Evolutionary conservation across 1,140 invertebrate genomes (phyloP).

Genomic region (Diorhabda sublineata): DNA sequence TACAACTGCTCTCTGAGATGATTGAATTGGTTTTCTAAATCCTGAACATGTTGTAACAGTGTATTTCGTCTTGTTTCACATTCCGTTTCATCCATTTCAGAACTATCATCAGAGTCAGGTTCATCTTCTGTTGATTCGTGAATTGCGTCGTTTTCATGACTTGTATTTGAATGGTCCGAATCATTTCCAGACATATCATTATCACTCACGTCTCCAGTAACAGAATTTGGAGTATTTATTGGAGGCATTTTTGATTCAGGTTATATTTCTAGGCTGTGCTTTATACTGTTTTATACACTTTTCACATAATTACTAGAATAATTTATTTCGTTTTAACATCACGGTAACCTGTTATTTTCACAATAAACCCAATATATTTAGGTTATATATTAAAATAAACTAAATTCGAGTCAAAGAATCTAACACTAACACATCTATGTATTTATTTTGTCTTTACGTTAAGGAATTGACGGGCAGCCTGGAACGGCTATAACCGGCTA

Average conservation of each 20-base stretch:
- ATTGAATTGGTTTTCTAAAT: slow-evolving; percentile 85
- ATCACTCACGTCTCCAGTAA: slow-evolving; percentile 56
- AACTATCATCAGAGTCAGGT: slow-evolving; percentile 73
- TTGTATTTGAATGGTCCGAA: slow-evolving; percentile 56
- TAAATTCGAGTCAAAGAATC: too few relatives aligned
- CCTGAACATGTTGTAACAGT: slow-evolving; percentile 79
- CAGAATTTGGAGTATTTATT: slow-evolving; percentile 52
- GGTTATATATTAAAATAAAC: too few relatives aligned
- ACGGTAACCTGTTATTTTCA: too few relatives aligned
- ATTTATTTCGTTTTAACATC: too few relatives aligned
- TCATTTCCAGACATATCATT: slow-evolving; percentile 58
- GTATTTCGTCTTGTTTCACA: slow-evolving; percentile 78
- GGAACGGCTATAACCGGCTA: too few relatives aligned
- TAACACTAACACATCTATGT: too few relatives aligned
- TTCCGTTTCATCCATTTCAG: slow-evolving; percentile 90
- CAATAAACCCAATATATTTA: too few relatives aligned
- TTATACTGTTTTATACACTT: too few relatives aligned
- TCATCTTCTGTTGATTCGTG: slow-evolving; percentile 70
- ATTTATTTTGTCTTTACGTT: too few relatives aligned
- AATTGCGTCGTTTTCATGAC: slow-evolving; percentile 56
- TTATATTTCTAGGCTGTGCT: too few relatives aligned
- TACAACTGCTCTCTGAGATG: slow-evolving; percentile 86
- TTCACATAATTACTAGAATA: too few relatives aligned
- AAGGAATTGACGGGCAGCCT: too few relatives aligned
- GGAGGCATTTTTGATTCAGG: slow-evolving; percentile 31